Evolutionary conservation across 1,140 invertebrate species (phyloP).

Genomic region (Heterodera carotae): DNA sequence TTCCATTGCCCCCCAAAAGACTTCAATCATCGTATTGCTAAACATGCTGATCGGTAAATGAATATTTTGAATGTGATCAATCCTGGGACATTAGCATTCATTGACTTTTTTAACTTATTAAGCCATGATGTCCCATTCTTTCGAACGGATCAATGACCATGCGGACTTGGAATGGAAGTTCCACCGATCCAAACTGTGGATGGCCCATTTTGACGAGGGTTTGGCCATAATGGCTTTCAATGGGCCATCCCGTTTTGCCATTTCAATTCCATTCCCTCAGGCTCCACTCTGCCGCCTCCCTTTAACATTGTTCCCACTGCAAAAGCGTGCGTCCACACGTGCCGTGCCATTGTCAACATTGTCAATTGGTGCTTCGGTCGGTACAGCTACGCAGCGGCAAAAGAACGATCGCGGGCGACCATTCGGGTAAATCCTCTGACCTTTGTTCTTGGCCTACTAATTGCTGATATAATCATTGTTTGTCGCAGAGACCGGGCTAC

Average conservation of each 20-base stretch:
- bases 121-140: conserved; percentile 72
- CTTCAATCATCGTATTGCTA: conserved; percentile 72
- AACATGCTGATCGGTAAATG: conserved; percentile 67
- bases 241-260: no score
- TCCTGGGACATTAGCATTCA: neutral
- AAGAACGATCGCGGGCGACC: conserved; percentile 56
- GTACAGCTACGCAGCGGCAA: conserved; percentile 51
- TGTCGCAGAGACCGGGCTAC: conserved; percentile 60
- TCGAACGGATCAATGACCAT: conserved; percentile 71
- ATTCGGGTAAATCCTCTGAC: conserved; percentile 54
- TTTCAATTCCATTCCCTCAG: no score
- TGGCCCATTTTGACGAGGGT: conserved; percentile 69
- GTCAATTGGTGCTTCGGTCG: conserved; percentile 58
- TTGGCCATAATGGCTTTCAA: neutral
- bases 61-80: neutral
- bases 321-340: conserved; percentile 69
- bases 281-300: conserved; percentile 70
- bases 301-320: conserved; percentile 72
- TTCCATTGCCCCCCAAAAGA: conserved; percentile 61
- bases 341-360: conserved; percentile 55
- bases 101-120: conserved; percentile 64
- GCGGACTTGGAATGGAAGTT: conserved; percentile 73
- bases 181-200: conserved; percentile 71
- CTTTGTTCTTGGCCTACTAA: neutral
- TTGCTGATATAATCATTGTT: conserved; percentile 10